Evolutionary conservation across 2,113 vertebrate genomes (phyloP), one percentile per base, ranked within the genome.

Genomic region (Urocynchramus pylzowi): DNA sequence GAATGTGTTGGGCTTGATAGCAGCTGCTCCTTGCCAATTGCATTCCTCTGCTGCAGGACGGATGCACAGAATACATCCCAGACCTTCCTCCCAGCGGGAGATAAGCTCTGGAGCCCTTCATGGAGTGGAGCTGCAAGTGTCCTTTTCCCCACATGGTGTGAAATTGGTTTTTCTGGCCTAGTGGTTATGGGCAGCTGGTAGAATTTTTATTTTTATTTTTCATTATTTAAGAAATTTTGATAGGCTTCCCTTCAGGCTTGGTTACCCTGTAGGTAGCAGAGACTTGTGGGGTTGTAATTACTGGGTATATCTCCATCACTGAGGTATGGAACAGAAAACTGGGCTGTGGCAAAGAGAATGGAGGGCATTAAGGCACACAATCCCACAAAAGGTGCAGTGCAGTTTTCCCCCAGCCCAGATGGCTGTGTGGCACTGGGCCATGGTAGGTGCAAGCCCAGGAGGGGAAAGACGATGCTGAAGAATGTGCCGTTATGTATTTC

Each of bases 1-100:
- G 95, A 94, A 95, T 87, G 89, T 95, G 84, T 90, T 8, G 4
- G 63, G 76, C 53, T 80, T 93, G 95, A 95, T 91, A 96, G 84
- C 69, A 84, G 61, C 45, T 7, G 22, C 65, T 52, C 84, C 90
- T 95, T 41, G 70, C 24, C 8, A 80, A 24, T 92, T 44, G n/a
- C 95, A 96, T 97, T 98, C 92, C 84, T 15, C 35, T 93, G 90
- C 94, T 9, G 4, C 75, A 41, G 81, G 37, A 35, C 1, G 4
- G 89, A 93, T 67, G 44, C 8, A 11, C 49, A 76, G 57, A 95
- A 92, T 75, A 49, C 5, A n/a, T 89, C 77, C 65, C 93, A 96
- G 95, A 91, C 80, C 65, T 41, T 86, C 65, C n/a, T 42, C 33
- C 49, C 49, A 39, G 68, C 0, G 0, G 37, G 26, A 93, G 86